Base-by-base conservation (phyloP, 1,140 invertebrate species). In the Coenobita brevimanus region DNA sequence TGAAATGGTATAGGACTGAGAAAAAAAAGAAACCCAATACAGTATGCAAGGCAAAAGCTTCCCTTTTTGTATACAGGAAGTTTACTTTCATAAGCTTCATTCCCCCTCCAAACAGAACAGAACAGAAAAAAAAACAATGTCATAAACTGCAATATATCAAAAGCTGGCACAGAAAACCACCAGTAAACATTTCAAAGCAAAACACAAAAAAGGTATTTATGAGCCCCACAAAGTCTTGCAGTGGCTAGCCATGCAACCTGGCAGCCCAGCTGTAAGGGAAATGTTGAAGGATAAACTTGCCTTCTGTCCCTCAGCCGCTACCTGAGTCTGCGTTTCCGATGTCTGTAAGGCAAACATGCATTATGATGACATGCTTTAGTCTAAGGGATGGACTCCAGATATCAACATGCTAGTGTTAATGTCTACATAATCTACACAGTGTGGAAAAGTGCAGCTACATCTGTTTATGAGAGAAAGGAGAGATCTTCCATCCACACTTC, bases 191-290 rank as follows among this genome's bases (percentile, higher is more conserved):
- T 38, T 38, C 33, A 64, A 62, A 46, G 60, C 54, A 50, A 36
- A 54, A 60, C 24, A 73, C 10, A 15, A 73, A 15, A 33, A 46
- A 30, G 38, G 64, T 73, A 43, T 67, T 73, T 62, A 15, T 27
- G 85, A 76, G 54, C 43, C 76, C 60, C 64, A 57, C 64, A 57
- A 69, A 69, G 57, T 62, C 50, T 62, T 71, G 85, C 75, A 71
- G 64, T 87, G 85, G 85, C 76, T 78, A 87, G 85, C 85, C 85
- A 87, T 87, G 85, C 85, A 86, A 79, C 75, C 75, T 86, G 76
- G 84, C 84, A 81, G 85, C 85, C 85, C 76, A 81, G 85, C 85
- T 87, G 85, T 87, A 87, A 87, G 85, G 85, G 85, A 87, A 89
- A 82, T 60, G 82, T 81, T 85, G 87, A 90, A 88, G 81, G 80